Evolutionary conservation across 2,113 vertebrate genomes (phyloP), one percentile per base, ranked within the genome.

Genomic region (Hucho hucho): DNA sequence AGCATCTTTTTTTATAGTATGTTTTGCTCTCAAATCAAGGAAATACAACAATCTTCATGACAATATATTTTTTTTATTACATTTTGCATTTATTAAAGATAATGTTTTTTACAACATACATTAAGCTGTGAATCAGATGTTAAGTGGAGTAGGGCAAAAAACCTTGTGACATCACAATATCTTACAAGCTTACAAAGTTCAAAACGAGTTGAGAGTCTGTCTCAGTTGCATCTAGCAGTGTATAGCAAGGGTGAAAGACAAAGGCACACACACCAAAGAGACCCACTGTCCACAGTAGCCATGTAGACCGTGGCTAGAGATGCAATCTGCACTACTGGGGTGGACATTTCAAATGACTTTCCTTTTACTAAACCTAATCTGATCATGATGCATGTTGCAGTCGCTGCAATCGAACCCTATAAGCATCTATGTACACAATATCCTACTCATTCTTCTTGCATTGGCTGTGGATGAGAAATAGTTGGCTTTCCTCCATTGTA

Each of bases 41-140:
- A 4, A 18, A 29, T 20, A 37, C 47, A 14, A 76, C 72, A 83
- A 68, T 68, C 82, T 86, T 89, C 86, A 89, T 91, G 90, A 93
- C 91, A 90, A 43, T 90, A 63, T 90, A 90, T 96, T 93, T 92
- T 43, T 93, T 93, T 92, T 92, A 95, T 96, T 90, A 90, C 91
- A 92, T 91, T 91, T 92, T 91, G 87, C 88, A 91, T 92, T 95
- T 93, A 94, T 95, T 94, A 95, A 96, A 95, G 95, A 95, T 87
- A 84, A 92, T 94, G 94, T 94, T 88, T 94, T 95, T 94, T 94
- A 96, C 94, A 97, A 95, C 94, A 87, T 93, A 97, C 94, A 97
- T 94, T 96, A 95, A 95, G 86, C 93, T 90, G 91, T 97, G 96
- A 97, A 94, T 96, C 93, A 89, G 92, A 97, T 95, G 95, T 97